phyloP scores from a whole-genome alignment of 2,113 vertebrate genomes.

The Onychorhynchus coronatus region DNA sequence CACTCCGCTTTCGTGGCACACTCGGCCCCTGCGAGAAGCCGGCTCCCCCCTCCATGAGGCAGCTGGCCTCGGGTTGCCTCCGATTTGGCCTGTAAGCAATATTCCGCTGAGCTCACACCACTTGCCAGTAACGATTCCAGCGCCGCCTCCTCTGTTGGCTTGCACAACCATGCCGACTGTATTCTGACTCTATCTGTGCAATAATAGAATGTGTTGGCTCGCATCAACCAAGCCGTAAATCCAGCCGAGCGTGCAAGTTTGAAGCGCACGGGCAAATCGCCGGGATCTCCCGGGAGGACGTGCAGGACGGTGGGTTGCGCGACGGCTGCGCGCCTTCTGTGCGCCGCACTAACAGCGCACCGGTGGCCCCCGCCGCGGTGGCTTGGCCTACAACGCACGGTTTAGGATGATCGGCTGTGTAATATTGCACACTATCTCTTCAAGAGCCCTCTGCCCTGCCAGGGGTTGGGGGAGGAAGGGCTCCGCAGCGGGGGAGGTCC shows the following conservation, averaged over 20 bases:
- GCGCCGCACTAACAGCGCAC: background rate
- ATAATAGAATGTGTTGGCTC: background rate
- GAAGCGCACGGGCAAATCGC: background rate
- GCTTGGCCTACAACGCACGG: background rate
- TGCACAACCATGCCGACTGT: background rate
- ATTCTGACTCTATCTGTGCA: background rate
- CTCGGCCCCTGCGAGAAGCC: background rate
- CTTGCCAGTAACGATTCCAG: background rate
- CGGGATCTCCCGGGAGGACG: background rate
- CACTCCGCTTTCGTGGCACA: background rate
- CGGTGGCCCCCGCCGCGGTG: rapidly evolving
- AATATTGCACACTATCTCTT: rapidly evolving
- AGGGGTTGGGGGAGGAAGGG: background rate
- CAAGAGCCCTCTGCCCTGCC: background rate
- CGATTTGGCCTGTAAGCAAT: background rate
- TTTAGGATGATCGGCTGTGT: background rate
- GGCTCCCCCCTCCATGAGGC: background rate
- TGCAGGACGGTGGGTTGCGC: background rate
- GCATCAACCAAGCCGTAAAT: background rate
- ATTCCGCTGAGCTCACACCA: background rate
- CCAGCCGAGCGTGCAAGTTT: background rate
- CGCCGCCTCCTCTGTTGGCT: background rate
- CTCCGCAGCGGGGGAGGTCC: background rate
- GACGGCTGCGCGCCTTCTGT: background rate
- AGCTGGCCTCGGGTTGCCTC: background rate